Base-by-base conservation (phyloP, 2,888 invertebrate species). In the Philopedon plagiatum region DNA sequence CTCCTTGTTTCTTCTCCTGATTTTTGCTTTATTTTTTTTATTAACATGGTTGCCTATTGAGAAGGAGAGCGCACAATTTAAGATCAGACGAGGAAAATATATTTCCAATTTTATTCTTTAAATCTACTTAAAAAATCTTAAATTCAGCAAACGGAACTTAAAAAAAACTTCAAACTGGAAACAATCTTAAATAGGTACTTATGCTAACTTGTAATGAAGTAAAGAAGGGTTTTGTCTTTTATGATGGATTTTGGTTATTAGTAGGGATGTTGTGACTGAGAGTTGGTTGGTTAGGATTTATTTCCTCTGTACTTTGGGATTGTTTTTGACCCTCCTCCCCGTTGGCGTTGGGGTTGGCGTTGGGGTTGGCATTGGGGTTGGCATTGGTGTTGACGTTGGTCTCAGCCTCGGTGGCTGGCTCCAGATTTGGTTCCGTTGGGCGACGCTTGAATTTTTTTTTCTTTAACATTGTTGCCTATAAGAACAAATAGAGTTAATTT, bases 391-490 rank as follows among this genome's bases (percentile, higher is more conserved):
- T 73, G 37, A 32, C 34, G 26, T 32, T 29, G 34, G 46, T 19
- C 39, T 44, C 49, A 8, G 18, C 60, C n/a, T 29, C 60, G 3
- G 41, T 76, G 77, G 79, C 78, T 75, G 86, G 90, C 90, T 86
- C 90, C 89, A 83, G 60, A 88, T 91, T 91, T 83, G 92, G 92
- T 88, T 94, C 93, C 81, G 94, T 94, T 85, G 95, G 94, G 82
- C 95, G 93, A 86, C 97, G 92, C 90, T 96, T 97, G 91, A 97
- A 97, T 92, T 98, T 99, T 90, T 94, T 94, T 93, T 99, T 99
- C 94, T 98, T 98, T 92, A 99, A 91, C 99, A 99, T 99, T 88
- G 98, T 99, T 86, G 99, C 99, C 99, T 99, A 91, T 79, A 23
- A 23, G 37, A 63, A 54, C 29, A 54, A 54, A 32, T 29, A 54